phyloP scores from a whole-genome alignment of 2,113 vertebrate species.

The Neogobius melanostomus region DNA sequence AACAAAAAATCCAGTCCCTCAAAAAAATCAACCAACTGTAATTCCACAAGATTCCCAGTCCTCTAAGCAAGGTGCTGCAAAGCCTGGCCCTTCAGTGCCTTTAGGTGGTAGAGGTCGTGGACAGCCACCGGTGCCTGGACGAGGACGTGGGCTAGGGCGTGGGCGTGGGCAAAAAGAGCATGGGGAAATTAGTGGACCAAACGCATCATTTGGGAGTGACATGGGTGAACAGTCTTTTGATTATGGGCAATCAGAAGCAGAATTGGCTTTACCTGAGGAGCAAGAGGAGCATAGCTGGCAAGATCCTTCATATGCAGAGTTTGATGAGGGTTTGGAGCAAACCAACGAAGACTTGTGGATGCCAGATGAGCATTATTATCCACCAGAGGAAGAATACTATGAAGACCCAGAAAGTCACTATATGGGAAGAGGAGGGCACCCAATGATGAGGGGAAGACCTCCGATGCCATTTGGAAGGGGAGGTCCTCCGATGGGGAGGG shows the following conservation, averaged over 20 bases:
- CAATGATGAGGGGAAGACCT: constrained; percentile 60
- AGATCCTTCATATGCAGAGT: constrained; percentile 67
- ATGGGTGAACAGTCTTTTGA: constrained; percentile 56
- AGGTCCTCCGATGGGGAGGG: constrained; percentile 72
- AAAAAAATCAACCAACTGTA: constrained; percentile 66
- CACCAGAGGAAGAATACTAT: constrained; percentile 70
- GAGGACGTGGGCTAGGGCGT: constrained; percentile 58
- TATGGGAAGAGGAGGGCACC: constrained; percentile 77
- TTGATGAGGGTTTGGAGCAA: constrained; percentile 57
- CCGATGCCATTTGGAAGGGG: constrained; percentile 46
- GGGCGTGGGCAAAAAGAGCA: constrained; percentile 58
- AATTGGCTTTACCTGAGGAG: constrained; percentile 33
- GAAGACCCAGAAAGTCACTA: constrained; percentile 71
- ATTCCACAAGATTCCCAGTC: constrained; percentile 69
- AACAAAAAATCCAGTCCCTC: constrained; percentile 52
- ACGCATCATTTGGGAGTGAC: constrained; percentile 36
- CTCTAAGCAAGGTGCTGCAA: constrained; percentile 71
- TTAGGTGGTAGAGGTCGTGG: constrained; percentile 66
- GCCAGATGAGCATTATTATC: constrained; percentile 78
- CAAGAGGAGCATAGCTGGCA: constrained; percentile 70
- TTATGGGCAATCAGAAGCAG: constrained; percentile 71
- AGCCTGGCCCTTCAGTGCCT: constrained; percentile 68
- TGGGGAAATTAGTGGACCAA: constrained; percentile 48
- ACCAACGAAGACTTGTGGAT: constrained; percentile 74
- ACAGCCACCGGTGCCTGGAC: constrained; percentile 42